phyloP scores from a whole-genome alignment of 2,797 vertebrate genomes.

The Tragopan temminckii region DNA sequence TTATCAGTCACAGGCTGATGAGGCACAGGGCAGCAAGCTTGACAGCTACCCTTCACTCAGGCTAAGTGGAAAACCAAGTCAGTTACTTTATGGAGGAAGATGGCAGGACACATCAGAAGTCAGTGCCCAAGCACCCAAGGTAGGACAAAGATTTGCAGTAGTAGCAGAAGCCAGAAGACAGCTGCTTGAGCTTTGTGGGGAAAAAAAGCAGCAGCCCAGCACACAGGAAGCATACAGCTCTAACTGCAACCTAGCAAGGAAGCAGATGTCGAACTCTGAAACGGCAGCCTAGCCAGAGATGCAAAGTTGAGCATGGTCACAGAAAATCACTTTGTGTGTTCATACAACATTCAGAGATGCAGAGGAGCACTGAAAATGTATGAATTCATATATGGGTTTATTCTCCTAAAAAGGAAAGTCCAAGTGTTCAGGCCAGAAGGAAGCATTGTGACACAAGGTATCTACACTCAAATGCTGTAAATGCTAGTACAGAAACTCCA shows the following conservation, averaged over 20 bases:
- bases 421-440: neutral
- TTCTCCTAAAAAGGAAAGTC: neutral
- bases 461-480: accelerated
- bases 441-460: neutral
- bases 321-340: neutral
- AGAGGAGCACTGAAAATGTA: neutral
- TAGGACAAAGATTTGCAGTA: neutral
- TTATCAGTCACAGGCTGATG: neutral
- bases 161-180: neutral
- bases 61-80: neutral
- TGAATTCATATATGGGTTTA: neutral
- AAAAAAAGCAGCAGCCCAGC: neutral
- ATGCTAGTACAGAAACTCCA: neutral
- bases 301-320: neutral
- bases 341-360: neutral
- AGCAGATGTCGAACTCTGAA: neutral
- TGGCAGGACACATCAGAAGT: neutral
- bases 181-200: neutral
- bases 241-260: neutral
- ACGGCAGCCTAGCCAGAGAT: neutral
- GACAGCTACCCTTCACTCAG: neutral
- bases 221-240: neutral
- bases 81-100: neutral
- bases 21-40: neutral
- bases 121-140: neutral